phyloP scores from a whole-genome alignment of 2,888 invertebrate genomes.

The Drosophila meridiana region DNA sequence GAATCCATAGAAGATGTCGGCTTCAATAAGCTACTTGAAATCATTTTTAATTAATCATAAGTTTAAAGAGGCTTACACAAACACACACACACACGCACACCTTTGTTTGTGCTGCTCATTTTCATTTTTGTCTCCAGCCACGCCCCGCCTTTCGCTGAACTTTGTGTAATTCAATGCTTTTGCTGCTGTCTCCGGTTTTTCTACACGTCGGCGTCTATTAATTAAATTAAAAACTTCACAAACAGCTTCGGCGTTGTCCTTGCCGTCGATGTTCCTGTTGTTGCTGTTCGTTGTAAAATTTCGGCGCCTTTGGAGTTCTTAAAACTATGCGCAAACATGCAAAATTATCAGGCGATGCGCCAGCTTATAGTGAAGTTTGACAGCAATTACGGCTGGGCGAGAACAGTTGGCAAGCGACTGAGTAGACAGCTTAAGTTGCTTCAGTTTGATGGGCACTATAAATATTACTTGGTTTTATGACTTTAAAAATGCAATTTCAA shows the following conservation, averaged over 20 bases:
- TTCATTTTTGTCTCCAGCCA: slow-evolving; percentile 30
- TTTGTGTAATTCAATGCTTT: slow-evolving; percentile 66
- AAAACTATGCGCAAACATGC: slow-evolving; percentile 69
- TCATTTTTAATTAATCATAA: slow-evolving; percentile 76
- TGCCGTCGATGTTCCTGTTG: slow-evolving; percentile 16
- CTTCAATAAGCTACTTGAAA: slow-evolving; percentile 48
- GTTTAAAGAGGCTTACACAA: slow-evolving; percentile 57
- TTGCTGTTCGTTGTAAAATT: slow-evolving; percentile 29
- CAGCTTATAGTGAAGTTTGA: slow-evolving; percentile 46
- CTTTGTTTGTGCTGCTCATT: slow-evolving; percentile 44
- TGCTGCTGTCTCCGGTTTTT: slow-evolving; percentile 42
- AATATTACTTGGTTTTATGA: too few relatives aligned
- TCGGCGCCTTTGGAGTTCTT: slow-evolving; percentile 36
- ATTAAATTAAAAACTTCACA: slow-evolving; percentile 79
- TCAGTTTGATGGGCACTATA: too few relatives aligned
- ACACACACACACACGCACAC: slow-evolving; percentile 19
- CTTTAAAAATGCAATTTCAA: not conserved
- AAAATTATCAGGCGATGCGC: slow-evolving; percentile 55
- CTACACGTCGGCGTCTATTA: slow-evolving; percentile 69
- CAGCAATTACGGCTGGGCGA: slow-evolving; percentile 35
- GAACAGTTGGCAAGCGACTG: not conserved
- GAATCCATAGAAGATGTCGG: slow-evolving; percentile 30
- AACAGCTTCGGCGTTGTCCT: slow-evolving; percentile 38
- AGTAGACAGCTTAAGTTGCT: not conserved
- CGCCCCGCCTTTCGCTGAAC: slow-evolving; percentile 25